Percentiles rank a stretch among this genome's conserved stretches.
These are phyloP conservation scores for Idris sp. DNA, from an alignment of 1,140 invertebrate genomes.

Conservation along the genomic window DNA sequence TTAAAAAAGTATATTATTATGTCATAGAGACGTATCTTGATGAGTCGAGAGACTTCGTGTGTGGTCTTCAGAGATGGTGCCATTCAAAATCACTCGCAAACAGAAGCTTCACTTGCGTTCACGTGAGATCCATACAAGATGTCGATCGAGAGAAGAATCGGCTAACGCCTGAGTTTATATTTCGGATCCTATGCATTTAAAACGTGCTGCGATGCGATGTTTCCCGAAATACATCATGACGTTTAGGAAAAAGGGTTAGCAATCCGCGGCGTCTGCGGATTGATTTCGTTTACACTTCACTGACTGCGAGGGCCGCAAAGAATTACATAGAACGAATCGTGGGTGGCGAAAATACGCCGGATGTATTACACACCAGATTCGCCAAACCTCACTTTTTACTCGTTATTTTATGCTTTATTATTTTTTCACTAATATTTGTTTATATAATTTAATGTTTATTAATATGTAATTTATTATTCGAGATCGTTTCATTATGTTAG, in stretches of 20 bases:
- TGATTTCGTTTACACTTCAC: constrained; percentile 64
- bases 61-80: constrained; percentile 29
- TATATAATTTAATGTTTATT: no score
- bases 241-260: constrained; percentile 53
- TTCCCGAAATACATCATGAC: constrained; percentile 62
- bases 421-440: no score
- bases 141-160: constrained; percentile 49
- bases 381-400: constrained; percentile 11
- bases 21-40: neutral
- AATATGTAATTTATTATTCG: no score
- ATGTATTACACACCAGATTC: constrained; percentile 37
- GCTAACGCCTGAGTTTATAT: constrained; percentile 47
- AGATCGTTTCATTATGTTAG: no score
- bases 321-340: constrained; percentile 46
- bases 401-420: neutral
- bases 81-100: constrained; percentile 32
- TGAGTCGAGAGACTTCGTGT: constrained; percentile 24
- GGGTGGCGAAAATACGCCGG: constrained; percentile 44
- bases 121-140: constrained; percentile 8
- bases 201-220: constrained; percentile 48
- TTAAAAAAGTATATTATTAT: constrained; percentile 1
- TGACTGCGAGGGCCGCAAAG: constrained; percentile 53
- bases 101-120: constrained; percentile 10
- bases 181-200: constrained; percentile 52
- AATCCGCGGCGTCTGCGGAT: constrained; percentile 58